These are phyloP conservation scores for Anseranas semipalmata DNA, from an alignment of 2,113 vertebrate species.

Conservation along the genomic window DNA sequence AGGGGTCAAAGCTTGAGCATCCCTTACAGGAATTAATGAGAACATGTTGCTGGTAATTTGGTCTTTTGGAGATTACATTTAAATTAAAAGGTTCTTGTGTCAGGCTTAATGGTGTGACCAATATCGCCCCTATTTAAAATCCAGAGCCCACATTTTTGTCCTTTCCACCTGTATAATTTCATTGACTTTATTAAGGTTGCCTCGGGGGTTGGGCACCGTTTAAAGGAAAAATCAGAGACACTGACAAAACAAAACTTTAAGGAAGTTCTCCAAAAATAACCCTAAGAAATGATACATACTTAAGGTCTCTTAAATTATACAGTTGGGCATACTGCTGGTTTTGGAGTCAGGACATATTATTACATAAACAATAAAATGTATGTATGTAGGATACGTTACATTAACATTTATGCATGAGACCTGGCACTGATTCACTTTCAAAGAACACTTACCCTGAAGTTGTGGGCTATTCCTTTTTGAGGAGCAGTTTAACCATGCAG, in stretches of 20 bases:
- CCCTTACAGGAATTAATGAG: conserved; percentile 85
- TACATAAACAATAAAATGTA: background rate
- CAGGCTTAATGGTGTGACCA: conserved; percentile 13
- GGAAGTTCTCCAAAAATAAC: background rate
- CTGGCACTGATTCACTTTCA: background rate
- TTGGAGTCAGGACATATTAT: background rate
- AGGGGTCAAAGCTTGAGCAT: conserved; percentile 78
- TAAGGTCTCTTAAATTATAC: background rate
- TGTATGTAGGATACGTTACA: fast-evolving
- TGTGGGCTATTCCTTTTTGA: background rate
- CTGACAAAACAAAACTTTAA: background rate
- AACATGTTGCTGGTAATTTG: conserved; percentile 66
- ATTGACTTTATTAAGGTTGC: background rate
- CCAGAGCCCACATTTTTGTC: background rate
- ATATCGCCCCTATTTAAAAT: background rate
- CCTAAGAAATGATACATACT: background rate
- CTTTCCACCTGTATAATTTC: conserved; percentile 28
- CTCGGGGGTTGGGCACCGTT: background rate
- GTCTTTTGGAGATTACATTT: conserved; percentile 59
- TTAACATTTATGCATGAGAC: background rate
- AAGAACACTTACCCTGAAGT: background rate
- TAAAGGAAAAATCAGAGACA: background rate
- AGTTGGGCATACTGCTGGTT: background rate
- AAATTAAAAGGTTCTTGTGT: conserved; percentile 59
- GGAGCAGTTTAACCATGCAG: background rate